These are phyloP conservation scores for Rhinichthys osculus DNA, from an alignment of 2,797 vertebrate genomes.

Conservation along the genomic window DNA sequence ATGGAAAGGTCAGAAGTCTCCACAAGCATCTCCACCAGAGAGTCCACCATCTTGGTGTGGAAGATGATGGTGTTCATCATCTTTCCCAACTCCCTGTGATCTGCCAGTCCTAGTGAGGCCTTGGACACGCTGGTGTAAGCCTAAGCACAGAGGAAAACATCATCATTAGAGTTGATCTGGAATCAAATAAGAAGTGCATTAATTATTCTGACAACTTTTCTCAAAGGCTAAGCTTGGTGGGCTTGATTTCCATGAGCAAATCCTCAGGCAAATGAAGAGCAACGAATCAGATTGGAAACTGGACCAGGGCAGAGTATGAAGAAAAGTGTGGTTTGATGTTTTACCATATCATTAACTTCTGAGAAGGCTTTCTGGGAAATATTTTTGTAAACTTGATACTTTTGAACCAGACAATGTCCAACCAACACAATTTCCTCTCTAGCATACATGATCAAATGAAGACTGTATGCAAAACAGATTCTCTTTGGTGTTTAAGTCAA, in stretches of 20 bases:
- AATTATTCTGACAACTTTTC: constrained; percentile 16
- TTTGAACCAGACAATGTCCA: constrained; percentile 57
- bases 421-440: constrained; percentile 50
- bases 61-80: constrained; percentile 99
- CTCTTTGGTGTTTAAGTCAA: constrained; percentile 50
- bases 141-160: constrained; percentile 68
- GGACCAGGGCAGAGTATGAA: constrained; percentile 34
- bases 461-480: constrained; percentile 42
- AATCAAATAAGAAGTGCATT: neutral
- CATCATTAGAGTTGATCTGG: neutral
- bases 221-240: constrained; percentile 6
- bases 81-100: constrained; percentile 98
- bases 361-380: constrained; percentile 62
- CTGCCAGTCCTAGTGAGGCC: constrained; percentile 91
- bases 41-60: constrained; percentile 99
- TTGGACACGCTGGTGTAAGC: constrained; percentile 98
- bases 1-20: constrained; percentile 98
- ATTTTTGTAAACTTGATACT: constrained; percentile 62
- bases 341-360: constrained; percentile 61
- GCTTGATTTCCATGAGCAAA: constrained; percentile 40
- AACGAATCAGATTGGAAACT: constrained; percentile 49
- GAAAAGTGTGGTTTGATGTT: constrained; percentile 56
- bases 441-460: constrained; percentile 49
- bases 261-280: constrained; percentile 31
- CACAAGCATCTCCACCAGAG: constrained; percentile 98